A percentile compares a stretch with the other conserved stretches of the same genome.
These are phyloP conservation scores for Cyclophora punctaria DNA, from an alignment of 2,888 invertebrate genomes.

Conservation along the genomic window DNA sequence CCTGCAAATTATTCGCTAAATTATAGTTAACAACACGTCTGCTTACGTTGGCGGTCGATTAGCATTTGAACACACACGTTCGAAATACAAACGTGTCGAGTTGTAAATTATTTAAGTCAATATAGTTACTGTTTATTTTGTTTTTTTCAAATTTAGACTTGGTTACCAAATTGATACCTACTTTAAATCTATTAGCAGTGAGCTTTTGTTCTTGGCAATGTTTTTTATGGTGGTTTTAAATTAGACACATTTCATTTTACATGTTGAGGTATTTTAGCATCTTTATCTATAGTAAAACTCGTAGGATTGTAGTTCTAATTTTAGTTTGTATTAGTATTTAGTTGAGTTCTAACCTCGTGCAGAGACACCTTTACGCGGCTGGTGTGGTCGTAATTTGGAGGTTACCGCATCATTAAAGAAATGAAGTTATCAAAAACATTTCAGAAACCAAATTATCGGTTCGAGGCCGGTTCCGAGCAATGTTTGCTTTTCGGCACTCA, in stretches of 20 bases:
- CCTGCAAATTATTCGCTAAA: conserved; percentile 42
- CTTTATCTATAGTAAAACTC: too few species aligned
- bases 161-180: too few species aligned
- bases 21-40: conserved; percentile 54
- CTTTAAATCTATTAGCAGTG: too few species aligned
- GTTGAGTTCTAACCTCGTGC: not conserved
- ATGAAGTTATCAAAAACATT: conserved; percentile 62
- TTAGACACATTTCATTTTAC: too few species aligned
- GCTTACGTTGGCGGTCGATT: conserved; percentile 32
- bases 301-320: too few species aligned
- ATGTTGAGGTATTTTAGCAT: too few species aligned
- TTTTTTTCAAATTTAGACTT: not conserved
- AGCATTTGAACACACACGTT: conserved; percentile 40
- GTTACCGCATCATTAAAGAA: conserved; percentile 43
- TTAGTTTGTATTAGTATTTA: too few species aligned
- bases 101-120: not conserved
- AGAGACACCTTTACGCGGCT: too few species aligned
- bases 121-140: too few species aligned
- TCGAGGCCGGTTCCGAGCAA: conserved; percentile 2
- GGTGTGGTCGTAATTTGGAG: conserved; percentile 25
- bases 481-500: too few species aligned
- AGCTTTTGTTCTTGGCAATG: too few species aligned
- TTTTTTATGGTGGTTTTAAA: too few species aligned
- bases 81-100: conserved; percentile 43
- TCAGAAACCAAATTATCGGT: conserved; percentile 54